Percentiles rank a stretch among this genome's conserved stretches.
Evolutionary conservation across 2,113 vertebrate species (phyloP).

Genomic region (Bos taurus): DNA sequence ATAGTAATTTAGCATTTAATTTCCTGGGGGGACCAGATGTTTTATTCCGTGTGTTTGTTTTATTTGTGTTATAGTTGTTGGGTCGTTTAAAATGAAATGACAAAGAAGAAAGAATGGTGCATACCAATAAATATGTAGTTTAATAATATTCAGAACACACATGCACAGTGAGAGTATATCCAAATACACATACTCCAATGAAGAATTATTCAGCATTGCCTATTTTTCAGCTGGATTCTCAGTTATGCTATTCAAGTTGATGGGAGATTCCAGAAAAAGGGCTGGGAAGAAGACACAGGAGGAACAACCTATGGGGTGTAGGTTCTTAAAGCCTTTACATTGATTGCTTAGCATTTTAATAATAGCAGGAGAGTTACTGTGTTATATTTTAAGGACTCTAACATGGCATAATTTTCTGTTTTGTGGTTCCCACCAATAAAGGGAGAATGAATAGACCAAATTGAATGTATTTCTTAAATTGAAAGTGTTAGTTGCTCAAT

Average conservation of each 20-base stretch:
- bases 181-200: not conserved
- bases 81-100: constrained; percentile 42
- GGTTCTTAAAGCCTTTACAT: not conserved
- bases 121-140: constrained; percentile 39
- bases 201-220: not conserved
- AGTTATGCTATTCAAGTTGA: not conserved
- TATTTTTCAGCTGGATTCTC: not conserved
- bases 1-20: constrained; percentile 63
- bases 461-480: not conserved
- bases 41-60: constrained; percentile 53
- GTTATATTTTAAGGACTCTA: not conserved
- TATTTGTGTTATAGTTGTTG: constrained; percentile 30
- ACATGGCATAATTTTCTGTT: not conserved
- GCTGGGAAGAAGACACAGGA: not conserved
- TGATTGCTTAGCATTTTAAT: not conserved
- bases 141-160: constrained; percentile 32
- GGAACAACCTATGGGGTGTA: not conserved
- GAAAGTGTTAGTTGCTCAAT: not conserved
- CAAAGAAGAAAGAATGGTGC: constrained; percentile 9
- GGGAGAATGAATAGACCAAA: not conserved
- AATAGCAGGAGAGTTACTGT: not conserved
- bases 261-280: not conserved
- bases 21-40: constrained; percentile 54
- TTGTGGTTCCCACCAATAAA: not conserved
- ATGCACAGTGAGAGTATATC: not conserved